Percentiles rank a stretch among this genome's conserved stretches.
These are phyloP conservation scores for Exocentrus adspersus DNA, from an alignment of 2,888 invertebrate species.

Conservation along the genomic window DNA sequence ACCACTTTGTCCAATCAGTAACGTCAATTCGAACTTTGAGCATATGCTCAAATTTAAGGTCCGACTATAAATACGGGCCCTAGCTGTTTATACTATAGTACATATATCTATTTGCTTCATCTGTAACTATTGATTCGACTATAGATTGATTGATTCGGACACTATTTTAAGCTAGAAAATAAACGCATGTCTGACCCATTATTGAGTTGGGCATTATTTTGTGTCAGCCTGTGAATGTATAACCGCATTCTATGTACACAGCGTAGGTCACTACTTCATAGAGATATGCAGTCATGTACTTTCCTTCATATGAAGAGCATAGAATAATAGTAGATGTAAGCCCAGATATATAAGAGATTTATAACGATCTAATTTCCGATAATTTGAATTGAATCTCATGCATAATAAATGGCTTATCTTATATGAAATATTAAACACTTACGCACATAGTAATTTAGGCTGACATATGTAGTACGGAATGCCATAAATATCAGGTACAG, in stretches of 20 bases:
- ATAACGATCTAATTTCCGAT: conserved; percentile 42
- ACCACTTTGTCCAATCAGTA: too few relatives aligned
- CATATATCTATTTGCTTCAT: too few relatives aligned
- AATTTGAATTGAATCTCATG: conserved; percentile 39
- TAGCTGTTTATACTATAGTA: too few relatives aligned
- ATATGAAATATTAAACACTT: conserved; percentile 14
- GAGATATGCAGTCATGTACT: conserved; percentile 7
- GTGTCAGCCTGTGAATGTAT: too few relatives aligned
- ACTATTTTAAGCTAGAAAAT: too few relatives aligned
- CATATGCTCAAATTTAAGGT: too few relatives aligned
- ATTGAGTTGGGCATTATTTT: too few relatives aligned
- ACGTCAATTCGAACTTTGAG: too few relatives aligned
- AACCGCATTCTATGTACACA: too few relatives aligned
- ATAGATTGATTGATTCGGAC: too few relatives aligned
- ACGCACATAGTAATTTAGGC: conserved; percentile 36
- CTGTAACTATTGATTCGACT: too few relatives aligned
- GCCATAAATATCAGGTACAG: conserved; percentile 36
- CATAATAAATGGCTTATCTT: conserved; percentile 35
- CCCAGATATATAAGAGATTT: conserved; percentile 36
- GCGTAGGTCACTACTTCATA: not conserved
- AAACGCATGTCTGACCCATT: not conserved
- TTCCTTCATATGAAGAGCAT: conserved; percentile 13
- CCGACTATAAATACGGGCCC: too few relatives aligned
- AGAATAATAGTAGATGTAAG: conserved; percentile 29
- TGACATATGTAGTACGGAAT: conserved; percentile 25